phyloP scores from a whole-genome alignment of 1,140 invertebrate species.

The Heliconius congener region DNA sequence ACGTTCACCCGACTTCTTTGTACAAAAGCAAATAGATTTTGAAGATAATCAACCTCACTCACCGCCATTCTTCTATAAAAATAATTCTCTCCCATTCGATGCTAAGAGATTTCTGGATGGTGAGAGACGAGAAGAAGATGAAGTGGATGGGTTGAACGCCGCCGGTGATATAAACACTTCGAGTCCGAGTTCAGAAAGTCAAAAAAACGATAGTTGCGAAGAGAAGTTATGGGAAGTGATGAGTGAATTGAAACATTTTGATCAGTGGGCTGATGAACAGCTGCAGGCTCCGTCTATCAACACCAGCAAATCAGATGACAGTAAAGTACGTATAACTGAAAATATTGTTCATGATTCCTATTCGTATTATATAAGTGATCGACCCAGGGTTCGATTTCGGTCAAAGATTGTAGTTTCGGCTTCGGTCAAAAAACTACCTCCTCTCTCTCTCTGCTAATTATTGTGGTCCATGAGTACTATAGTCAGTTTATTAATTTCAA shows the following conservation, averaged over 20 bases:
- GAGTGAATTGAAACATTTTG: slow-evolving; percentile 69
- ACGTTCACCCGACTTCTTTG: slow-evolving; percentile 55
- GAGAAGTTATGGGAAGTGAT: slow-evolving; percentile 72
- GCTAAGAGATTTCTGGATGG: slow-evolving; percentile 57
- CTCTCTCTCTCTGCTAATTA: no score
- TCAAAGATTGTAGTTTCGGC: no score
- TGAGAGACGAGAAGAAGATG: slow-evolving; percentile 52
- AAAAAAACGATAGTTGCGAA: slow-evolving; percentile 52
- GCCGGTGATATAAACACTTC: slow-evolving; percentile 47
- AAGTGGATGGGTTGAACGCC: slow-evolving; percentile 53
- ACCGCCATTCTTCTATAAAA: slow-evolving; percentile 68
- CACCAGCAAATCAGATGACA: slow-evolving; percentile 63
- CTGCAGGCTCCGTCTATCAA: slow-evolving; percentile 54
- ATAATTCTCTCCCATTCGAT: slow-evolving; percentile 68
- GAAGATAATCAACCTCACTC: slow-evolving; percentile 59
- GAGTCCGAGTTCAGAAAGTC: slow-evolving; percentile 49
- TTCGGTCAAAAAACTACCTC: no score
- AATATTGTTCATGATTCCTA: background rate
- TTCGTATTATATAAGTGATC: no score
- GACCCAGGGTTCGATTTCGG: no score
- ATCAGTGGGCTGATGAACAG: slow-evolving; percentile 74
- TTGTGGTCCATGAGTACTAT: no score
- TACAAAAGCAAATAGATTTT: slow-evolving; percentile 68
- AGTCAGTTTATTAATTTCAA: no score
- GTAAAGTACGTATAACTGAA: slow-evolving; percentile 51